Percentiles rank a stretch among this genome's conserved stretches.
These are phyloP conservation scores for Dryococelus australis DNA, from an alignment of 2,888 invertebrate genomes.

Conservation along the genomic window DNA sequence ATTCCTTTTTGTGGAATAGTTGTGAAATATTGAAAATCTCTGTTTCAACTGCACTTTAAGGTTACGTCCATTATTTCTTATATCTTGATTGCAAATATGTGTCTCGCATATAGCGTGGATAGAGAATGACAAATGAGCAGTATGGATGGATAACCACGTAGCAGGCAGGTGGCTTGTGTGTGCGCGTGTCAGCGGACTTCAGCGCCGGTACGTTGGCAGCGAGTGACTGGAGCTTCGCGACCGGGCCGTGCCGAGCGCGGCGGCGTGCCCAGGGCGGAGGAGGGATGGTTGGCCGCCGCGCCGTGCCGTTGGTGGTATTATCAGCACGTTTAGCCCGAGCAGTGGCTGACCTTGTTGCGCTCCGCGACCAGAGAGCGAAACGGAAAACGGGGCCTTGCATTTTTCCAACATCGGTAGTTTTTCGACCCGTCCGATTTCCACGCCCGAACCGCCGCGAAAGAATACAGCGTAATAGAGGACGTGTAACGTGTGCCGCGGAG, in stretches of 20 bases:
- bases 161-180: neutral
- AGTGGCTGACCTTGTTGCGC: conserved; percentile 30
- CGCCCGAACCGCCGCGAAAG: neutral
- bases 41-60: too few relatives aligned
- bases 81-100: too few relatives aligned
- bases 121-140: too few relatives aligned
- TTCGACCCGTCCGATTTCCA: neutral
- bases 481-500: neutral
- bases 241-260: conserved; percentile 28
- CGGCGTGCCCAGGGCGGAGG: neutral
- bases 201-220: conserved; percentile 25
- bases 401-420: neutral
- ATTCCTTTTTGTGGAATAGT: too few relatives aligned
- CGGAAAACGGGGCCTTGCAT: conserved; percentile 11
- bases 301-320: conserved; percentile 37
- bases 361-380: conserved; percentile 24
- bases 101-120: too few relatives aligned
- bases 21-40: too few relatives aligned
- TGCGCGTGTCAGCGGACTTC: neutral
- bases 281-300: conserved; percentile 21
- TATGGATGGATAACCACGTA: too few relatives aligned
- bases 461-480: neutral
- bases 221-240: neutral
- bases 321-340: conserved; percentile 31
- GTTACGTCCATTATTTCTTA: too few relatives aligned